These are phyloP conservation scores for Stictonetta naevosa DNA, from an alignment of 2,113 vertebrate genomes.

Conservation along the genomic window DNA sequence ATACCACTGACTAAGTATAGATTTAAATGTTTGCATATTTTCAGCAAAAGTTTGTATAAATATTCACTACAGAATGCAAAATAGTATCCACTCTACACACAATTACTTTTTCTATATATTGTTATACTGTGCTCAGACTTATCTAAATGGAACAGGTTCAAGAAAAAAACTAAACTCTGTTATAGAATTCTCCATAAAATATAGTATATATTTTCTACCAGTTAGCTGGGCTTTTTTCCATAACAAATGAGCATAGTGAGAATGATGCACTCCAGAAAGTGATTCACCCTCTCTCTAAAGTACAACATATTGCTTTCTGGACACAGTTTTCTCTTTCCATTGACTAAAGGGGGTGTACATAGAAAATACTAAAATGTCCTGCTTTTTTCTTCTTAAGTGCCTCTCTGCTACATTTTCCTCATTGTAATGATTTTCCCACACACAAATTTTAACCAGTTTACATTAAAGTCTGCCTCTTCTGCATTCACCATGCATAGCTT, in stretches of 20 bases:
- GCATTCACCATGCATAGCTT: not conserved
- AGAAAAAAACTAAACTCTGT: not conserved
- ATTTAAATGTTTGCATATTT: not conserved
- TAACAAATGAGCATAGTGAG: not conserved
- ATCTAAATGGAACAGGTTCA: not conserved
- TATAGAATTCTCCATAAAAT: not conserved
- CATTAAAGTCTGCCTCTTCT: not conserved
- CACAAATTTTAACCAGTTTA: not conserved
- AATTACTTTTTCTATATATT: not conserved
- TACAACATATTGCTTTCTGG: not conserved
- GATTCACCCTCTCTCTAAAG: not conserved
- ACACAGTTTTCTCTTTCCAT: not conserved
- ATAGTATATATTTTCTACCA: not conserved
- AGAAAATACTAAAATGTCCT: not conserved
- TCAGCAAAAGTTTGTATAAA: not conserved
- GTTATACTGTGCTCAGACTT: not conserved
- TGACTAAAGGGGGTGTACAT: not conserved
- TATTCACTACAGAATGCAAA: not conserved
- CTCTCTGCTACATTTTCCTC: not conserved
- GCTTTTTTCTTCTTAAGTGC: not conserved
- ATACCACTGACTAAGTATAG: not conserved
- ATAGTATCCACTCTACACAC: not conserved
- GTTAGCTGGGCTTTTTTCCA: not conserved
- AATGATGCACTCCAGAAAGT: not conserved
- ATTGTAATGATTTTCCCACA: not conserved